A percentile compares a stretch with the other conserved stretches of the same genome.
These are phyloP conservation scores for Euleptes europaea DNA, from an alignment of 2,113 vertebrate species.

Conservation along the genomic window DNA sequence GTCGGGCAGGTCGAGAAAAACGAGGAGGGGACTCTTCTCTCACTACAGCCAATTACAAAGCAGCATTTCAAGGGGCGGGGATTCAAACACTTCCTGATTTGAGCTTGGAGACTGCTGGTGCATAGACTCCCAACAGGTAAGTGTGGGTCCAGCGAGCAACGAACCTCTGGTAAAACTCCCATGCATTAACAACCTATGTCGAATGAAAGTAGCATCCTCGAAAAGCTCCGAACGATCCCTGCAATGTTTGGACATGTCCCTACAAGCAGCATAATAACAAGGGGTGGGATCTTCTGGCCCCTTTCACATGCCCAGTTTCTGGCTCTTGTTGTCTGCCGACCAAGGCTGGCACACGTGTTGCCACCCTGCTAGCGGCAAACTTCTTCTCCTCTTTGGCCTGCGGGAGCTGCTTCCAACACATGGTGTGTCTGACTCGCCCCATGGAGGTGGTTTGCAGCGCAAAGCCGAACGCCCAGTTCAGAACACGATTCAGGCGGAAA, in stretches of 20 bases:
- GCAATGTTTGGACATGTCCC: not conserved
- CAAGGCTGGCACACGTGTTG: too few relatives aligned
- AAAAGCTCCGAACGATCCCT: slow-evolving; percentile 33
- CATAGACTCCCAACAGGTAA: too few relatives aligned
- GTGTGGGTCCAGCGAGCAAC: too few relatives aligned
- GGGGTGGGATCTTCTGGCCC: not conserved
- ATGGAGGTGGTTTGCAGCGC: not conserved
- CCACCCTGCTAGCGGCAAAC: not conserved
- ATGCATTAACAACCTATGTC: too few relatives aligned
- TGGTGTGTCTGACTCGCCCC: not conserved
- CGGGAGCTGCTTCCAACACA: not conserved
- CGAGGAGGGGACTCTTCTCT: too few relatives aligned
- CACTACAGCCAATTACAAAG: too few relatives aligned
- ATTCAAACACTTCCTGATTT: too few relatives aligned
- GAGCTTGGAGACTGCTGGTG: too few relatives aligned
- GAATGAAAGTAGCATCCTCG: slow-evolving; percentile 39
- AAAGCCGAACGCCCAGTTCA: not conserved
- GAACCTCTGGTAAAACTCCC: slow-evolving; percentile 2
- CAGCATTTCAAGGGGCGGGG: too few relatives aligned
- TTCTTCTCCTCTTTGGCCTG: not conserved
- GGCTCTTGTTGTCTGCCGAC: too few relatives aligned
- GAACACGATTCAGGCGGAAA: not conserved
- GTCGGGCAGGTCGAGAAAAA: too few relatives aligned
- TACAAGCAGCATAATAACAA: not conserved
- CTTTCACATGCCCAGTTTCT: not conserved